Conservation (phyloP, 2,888 invertebrate species). For the Stratiomys singularior region DNA sequence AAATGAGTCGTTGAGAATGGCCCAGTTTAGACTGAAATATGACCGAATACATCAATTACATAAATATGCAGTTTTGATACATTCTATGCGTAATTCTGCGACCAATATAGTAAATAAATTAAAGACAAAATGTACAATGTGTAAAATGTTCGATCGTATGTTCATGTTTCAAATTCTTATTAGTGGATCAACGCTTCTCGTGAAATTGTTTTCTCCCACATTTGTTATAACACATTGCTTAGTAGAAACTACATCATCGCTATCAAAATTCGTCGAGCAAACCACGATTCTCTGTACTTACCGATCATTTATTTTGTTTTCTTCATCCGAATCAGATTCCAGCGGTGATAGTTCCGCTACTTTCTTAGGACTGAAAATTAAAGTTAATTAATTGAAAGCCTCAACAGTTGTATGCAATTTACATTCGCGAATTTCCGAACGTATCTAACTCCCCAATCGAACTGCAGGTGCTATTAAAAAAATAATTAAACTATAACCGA, state of each 20-base stretch:
- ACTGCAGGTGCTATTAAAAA: not conserved
- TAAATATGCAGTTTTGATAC: too few relatives aligned
- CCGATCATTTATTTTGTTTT: constrained; percentile 57
- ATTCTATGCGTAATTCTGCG: too few relatives aligned
- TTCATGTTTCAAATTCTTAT: too few relatives aligned
- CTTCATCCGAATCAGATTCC: constrained; percentile 61
- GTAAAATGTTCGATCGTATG: too few relatives aligned
- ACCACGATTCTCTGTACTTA: constrained; percentile 40
- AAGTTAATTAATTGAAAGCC: not conserved
- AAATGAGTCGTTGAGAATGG: constrained; percentile 63
- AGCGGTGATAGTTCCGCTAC: constrained; percentile 60
- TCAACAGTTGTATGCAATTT: not conserved
- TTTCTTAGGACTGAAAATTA: constrained; percentile 59
- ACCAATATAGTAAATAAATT: too few relatives aligned
- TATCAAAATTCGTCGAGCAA: not conserved
- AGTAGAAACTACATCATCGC: not conserved
- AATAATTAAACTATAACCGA: not conserved
- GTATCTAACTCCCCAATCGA: not conserved
- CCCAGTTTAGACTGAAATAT: constrained; percentile 61
- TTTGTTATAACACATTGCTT: too few relatives aligned
- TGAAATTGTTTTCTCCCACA: too few relatives aligned
- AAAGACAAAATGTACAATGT: too few relatives aligned
- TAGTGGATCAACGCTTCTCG: too few relatives aligned
- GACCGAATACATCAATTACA: too few relatives aligned
- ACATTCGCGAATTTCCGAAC: constrained; percentile 31